phyloP scores from a whole-genome alignment of 2,113 vertebrate genomes.

The Anolis carolinensis region DNA sequence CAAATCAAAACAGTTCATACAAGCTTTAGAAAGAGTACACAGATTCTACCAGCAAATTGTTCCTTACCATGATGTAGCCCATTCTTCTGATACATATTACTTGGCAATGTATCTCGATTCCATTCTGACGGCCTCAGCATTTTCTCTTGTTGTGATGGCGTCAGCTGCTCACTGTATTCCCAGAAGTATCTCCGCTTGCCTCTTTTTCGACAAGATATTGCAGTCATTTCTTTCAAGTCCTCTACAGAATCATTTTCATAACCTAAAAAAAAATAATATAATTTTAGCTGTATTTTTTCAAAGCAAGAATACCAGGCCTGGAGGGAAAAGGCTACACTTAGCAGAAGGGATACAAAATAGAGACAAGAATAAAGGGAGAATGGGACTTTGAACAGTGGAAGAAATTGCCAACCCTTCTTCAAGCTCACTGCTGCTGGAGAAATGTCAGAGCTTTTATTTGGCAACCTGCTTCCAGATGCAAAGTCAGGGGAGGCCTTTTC shows the following conservation, averaged over 20 bases:
- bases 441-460: background rate
- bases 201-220: constrained; percentile 91
- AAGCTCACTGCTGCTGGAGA: background rate
- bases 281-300: background rate
- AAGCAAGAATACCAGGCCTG: background rate
- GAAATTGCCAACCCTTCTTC: background rate
- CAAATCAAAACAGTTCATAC: constrained; percentile 13
- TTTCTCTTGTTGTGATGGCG: constrained; percentile 91
- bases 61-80: constrained; percentile 89
- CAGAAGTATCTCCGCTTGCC: constrained; percentile 97
- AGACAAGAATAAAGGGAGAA: constrained; percentile 8
- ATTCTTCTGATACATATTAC: constrained; percentile 98
- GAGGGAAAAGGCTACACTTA: background rate
- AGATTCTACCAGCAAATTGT: background rate
- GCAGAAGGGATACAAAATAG: background rate
- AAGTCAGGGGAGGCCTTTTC: background rate
- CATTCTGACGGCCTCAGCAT: constrained; percentile 96
- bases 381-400: background rate
- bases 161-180: constrained; percentile 98
- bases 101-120: constrained; percentile 93
- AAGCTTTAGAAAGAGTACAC: background rate
- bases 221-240: constrained; percentile 91
- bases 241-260: constrained; percentile 93
- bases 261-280: constrained; percentile 75
- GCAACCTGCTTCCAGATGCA: background rate